Evolutionary conservation across 2,113 vertebrate genomes (phyloP).

Genomic region (Pterocles orientalis): DNA sequence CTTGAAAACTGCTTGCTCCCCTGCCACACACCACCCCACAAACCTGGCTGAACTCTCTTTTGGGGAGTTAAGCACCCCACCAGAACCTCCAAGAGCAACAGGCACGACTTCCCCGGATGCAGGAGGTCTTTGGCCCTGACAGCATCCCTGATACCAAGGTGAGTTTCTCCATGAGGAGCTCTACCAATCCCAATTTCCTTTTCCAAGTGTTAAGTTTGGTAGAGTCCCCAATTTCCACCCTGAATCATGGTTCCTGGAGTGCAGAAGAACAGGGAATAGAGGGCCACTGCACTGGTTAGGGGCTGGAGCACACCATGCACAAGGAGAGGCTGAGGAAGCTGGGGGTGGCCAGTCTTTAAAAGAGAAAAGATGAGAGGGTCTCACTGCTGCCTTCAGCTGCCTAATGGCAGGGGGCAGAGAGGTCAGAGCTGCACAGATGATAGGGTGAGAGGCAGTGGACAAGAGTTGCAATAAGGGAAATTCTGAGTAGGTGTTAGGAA

Average conservation of each 20-base stretch:
- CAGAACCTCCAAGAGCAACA: neutral
- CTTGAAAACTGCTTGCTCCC: neutral
- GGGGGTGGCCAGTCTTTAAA: neutral
- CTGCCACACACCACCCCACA: neutral
- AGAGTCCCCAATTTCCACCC: neutral
- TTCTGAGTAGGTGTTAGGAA: neutral
- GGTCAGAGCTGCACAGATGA: neutral
- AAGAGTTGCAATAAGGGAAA: neutral
- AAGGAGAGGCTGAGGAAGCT: no score
- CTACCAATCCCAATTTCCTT: neutral
- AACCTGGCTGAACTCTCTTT: neutral
- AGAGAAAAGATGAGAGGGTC: neutral
- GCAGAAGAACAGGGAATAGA: neutral
- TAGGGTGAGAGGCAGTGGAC: neutral
- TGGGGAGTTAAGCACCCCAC: neutral
- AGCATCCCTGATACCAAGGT: neutral
- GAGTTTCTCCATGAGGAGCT: neutral
- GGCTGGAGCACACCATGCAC: fast-evolving
- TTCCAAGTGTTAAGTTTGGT: neutral
- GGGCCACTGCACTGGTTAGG: neutral
- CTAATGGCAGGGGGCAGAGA: neutral
- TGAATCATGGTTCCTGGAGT: neutral
- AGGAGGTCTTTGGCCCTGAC: neutral
- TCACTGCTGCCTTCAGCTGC: neutral
- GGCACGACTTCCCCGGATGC: neutral